Evolutionary conservation across 2,113 vertebrate species (phyloP).

Genomic region (Marcusenius ussheri): DNA sequence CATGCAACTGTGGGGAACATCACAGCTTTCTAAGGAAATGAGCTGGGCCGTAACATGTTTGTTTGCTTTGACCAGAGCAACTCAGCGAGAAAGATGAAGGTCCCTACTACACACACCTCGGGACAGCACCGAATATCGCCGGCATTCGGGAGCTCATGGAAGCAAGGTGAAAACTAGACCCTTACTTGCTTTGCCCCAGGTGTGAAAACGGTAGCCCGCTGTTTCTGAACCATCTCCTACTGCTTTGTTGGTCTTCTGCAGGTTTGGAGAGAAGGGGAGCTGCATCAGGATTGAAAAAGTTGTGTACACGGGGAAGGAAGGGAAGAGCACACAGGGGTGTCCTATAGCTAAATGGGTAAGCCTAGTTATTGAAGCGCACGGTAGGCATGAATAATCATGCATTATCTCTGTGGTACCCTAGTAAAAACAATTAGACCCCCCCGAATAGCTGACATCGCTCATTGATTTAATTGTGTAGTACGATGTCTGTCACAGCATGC

Average conservation of each 20-base stretch:
- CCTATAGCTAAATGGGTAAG: conserved; percentile 99
- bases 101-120: conserved; percentile 97
- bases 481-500: not conserved
- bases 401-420: conserved; percentile 9
- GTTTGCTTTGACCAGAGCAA: conserved; percentile 83
- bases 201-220: not conserved
- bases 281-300: conserved; percentile 94
- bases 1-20: not conserved
- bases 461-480: not conserved
- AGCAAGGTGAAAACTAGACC: conserved; percentile 70
- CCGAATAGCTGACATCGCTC: not conserved
- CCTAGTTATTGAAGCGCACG: not conserved
- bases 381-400: not conserved
- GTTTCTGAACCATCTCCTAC: not conserved
- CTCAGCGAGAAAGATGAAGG: conserved; percentile 98
- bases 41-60: conserved; percentile 20
- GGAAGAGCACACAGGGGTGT: conserved; percentile 94
- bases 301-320: conserved; percentile 95
- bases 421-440: conserved; percentile 4
- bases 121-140: conserved; percentile 84
- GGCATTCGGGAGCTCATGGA: conserved; percentile 90
- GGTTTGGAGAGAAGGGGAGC: conserved; percentile 81
- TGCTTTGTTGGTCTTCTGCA: conserved; percentile 53
- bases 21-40: not conserved
- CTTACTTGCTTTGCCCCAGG: not conserved